Conservation (phyloP, 2,113 vertebrate species). For the Chaetorhynchus papuensis region DNA sequence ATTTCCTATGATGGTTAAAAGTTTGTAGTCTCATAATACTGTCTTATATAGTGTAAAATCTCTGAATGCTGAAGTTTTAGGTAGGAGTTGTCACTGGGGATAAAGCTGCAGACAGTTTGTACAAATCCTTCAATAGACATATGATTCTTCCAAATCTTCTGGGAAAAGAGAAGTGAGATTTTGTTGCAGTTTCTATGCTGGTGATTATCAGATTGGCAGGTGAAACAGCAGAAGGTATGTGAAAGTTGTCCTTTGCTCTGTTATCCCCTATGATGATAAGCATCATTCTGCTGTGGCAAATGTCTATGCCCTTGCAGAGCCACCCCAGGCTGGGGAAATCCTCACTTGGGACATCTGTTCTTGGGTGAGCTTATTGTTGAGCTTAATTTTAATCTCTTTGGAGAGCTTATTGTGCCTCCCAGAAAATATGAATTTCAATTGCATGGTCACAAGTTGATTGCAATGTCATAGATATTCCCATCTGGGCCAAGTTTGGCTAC, state of each 20-base stretch:
- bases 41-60: neutral
- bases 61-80: neutral
- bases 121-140: neutral
- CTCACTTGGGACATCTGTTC: neutral
- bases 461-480: neutral
- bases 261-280: neutral
- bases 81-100: neutral
- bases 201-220: neutral
- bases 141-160: neutral
- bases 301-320: neutral
- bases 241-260: neutral
- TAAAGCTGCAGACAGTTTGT: neutral
- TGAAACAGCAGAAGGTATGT: neutral
- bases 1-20: neutral
- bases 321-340: neutral
- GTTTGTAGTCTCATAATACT: neutral
- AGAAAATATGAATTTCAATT: neutral
- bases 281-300: neutral
- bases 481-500: neutral
- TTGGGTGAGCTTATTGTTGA: neutral
- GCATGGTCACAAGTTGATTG: neutral
- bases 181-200: neutral
- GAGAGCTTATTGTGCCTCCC: neutral
- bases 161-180: neutral
- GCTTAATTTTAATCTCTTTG: neutral